These are phyloP conservation scores for Drosophila prostipennis DNA, from an alignment of 2,888 invertebrate genomes.

Conservation along the genomic window DNA sequence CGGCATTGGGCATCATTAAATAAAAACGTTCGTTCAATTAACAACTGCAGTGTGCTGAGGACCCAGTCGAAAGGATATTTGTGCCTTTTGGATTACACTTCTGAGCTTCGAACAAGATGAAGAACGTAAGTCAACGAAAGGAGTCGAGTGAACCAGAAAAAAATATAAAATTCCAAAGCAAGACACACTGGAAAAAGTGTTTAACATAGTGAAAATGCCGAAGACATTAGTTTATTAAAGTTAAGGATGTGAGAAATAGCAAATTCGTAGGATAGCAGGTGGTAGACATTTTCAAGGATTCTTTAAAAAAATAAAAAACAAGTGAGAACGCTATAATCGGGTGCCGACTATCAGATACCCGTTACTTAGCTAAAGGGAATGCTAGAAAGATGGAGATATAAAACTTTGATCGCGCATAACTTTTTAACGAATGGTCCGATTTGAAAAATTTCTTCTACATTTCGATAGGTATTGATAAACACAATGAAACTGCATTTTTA, in stretches of 20 bases:
- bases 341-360: too few species aligned
- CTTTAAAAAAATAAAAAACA: too few species aligned
- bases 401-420: too few species aligned
- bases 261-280: not conserved
- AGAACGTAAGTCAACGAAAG: slow-evolving; percentile 74
- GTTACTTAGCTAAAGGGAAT: too few species aligned
- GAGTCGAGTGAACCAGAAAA: not conserved
- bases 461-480: too few species aligned
- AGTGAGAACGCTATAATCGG: too few species aligned
- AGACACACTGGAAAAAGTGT: slow-evolving; percentile 1
- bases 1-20: slow-evolving; percentile 84
- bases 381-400: too few species aligned
- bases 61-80: slow-evolving; percentile 57
- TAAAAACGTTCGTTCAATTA: slow-evolving; percentile 82
- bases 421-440: too few species aligned
- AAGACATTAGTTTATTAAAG: not conserved
- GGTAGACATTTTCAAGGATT: too few species aligned
- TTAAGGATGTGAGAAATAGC: not conserved
- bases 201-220: not conserved
- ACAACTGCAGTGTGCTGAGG: slow-evolving; percentile 70
- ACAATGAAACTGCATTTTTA: too few species aligned
- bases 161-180: not conserved
- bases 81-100: slow-evolving; percentile 57
- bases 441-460: too few species aligned
- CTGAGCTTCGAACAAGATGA: slow-evolving; percentile 66